Evolutionary conservation across 2,797 vertebrate species (phyloP).

Genomic region (Pangasius macronema): DNA sequence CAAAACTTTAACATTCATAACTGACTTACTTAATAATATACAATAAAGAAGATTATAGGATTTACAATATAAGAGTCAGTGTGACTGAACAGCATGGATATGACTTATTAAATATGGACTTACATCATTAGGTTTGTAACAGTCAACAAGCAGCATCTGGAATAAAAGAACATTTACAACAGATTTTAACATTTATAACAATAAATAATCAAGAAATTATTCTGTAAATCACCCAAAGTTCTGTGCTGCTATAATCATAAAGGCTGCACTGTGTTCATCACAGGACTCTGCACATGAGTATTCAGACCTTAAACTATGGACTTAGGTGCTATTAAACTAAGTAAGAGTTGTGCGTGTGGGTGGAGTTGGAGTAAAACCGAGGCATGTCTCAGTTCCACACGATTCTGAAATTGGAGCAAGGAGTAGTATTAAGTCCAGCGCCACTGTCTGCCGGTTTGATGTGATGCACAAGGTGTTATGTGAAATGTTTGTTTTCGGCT

Average conservation of each 20-base stretch:
- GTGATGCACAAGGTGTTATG: neutral
- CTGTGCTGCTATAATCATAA: neutral
- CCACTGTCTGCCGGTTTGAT: neutral
- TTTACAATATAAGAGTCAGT: neutral
- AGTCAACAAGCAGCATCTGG: conserved; percentile 79
- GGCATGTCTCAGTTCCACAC: neutral
- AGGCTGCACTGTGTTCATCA: neutral
- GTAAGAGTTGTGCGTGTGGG: no score
- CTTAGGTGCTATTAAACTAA: no score
- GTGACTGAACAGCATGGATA: neutral
- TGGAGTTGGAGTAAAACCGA: no score
- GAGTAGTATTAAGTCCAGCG: neutral
- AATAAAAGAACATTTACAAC: neutral
- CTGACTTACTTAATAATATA: neutral
- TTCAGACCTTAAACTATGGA: no score
- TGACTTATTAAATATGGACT: conserved; percentile 47
- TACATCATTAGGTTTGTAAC: conserved; percentile 83
- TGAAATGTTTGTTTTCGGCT: neutral
- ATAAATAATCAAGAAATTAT: neutral
- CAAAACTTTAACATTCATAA: neutral
- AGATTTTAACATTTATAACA: neutral
- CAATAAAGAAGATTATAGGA: neutral
- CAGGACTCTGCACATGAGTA: neutral
- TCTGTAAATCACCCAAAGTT: neutral
- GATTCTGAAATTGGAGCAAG: neutral